Percentiles rank a stretch among this genome's conserved stretches.
Evolutionary conservation across 2,113 vertebrate genomes (phyloP).

Genomic region (Macquaria ambigua): DNA sequence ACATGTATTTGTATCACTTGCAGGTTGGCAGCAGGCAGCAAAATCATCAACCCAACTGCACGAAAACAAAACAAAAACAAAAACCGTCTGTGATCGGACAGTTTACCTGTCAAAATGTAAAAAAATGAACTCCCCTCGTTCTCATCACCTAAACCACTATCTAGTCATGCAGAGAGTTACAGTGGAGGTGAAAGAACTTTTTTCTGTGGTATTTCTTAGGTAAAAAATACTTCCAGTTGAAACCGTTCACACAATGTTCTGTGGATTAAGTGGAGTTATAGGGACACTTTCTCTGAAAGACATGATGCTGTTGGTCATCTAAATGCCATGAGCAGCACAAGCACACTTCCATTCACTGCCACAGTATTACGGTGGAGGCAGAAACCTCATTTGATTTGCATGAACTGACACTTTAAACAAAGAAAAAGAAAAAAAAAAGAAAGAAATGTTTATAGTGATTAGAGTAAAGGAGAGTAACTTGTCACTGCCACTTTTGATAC

Average conservation of each 20-base stretch:
- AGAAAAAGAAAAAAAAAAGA: neutral
- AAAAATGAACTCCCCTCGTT: too few species aligned
- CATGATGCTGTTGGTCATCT: neutral
- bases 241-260: neutral
- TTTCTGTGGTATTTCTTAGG: too few species aligned
- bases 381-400: neutral
- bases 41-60: too few species aligned
- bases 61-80: too few species aligned
- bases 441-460: neutral
- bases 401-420: neutral
- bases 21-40: too few species aligned
- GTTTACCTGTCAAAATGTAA: too few species aligned
- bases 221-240: neutral
- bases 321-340: neutral
- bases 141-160: too few species aligned
- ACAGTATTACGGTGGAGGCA: neutral
- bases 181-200: too few species aligned
- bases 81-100: too few species aligned
- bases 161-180: too few species aligned
- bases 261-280: neutral
- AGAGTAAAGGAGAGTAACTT: constrained; percentile 1
- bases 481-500: neutral
- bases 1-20: too few species aligned
- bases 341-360: neutral
- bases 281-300: neutral